These are phyloP conservation scores for Lymantria monacha DNA, from an alignment of 2,888 invertebrate genomes.

Conservation along the genomic window DNA sequence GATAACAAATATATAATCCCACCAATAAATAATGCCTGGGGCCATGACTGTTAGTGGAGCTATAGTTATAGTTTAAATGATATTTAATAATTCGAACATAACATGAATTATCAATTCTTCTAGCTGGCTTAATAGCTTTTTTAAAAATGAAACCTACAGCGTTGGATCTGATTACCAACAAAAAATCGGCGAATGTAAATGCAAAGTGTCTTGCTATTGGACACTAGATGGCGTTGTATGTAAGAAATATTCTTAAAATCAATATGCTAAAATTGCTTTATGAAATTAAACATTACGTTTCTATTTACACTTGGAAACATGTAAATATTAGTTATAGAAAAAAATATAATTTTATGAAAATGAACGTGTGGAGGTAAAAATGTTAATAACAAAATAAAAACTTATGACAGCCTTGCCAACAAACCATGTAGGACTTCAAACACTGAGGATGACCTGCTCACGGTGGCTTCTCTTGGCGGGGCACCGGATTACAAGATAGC, in stretches of 20 bases:
- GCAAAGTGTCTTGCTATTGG: conserved; percentile 45
- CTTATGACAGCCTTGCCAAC: conserved; percentile 65
- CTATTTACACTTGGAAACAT: background rate
- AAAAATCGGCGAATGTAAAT: no score
- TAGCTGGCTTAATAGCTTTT: no score
- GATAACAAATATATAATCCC: no score
- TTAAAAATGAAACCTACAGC: no score
- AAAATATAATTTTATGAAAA: conserved; percentile 11
- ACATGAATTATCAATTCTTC: no score
- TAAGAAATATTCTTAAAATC: background rate
- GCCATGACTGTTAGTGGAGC: no score
- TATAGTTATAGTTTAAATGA: no score
- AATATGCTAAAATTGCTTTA: background rate
- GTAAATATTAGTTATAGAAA: background rate
- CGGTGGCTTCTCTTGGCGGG: conserved; percentile 58
- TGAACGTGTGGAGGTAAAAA: conserved; percentile 20
- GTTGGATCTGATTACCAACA: no score
- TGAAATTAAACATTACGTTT: background rate
- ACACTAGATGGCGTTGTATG: conserved; percentile 59
- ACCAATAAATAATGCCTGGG: no score
- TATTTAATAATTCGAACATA: no score
- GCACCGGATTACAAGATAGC: conserved; percentile 43
- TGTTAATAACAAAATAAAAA: conserved; percentile 30
- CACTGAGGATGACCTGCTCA: conserved; percentile 69
- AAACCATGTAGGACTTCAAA: conserved; percentile 65